Conservation (phyloP, 1,140 invertebrate species). For the Meteorus sp. region DNA sequence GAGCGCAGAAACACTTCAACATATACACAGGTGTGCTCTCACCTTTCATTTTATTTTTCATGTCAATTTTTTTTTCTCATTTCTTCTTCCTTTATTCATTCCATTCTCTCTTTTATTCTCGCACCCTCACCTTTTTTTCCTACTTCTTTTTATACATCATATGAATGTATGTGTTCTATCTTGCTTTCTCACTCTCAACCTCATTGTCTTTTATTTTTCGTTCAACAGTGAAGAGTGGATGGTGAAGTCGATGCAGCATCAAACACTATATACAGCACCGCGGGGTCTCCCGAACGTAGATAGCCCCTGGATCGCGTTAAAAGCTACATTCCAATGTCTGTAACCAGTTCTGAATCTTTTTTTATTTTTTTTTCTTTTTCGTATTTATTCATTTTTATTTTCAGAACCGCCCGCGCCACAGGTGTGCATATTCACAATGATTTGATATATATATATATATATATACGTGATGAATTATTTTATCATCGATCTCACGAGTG, state of each 20-base stretch:
- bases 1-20: too few relatives aligned
- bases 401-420: slow-evolving; percentile 26
- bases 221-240: too few relatives aligned
- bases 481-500: too few relatives aligned
- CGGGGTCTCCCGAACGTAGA: slow-evolving; percentile 21
- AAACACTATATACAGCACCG: slow-evolving; percentile 17
- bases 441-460: too few relatives aligned
- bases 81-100: slow-evolving; percentile 3
- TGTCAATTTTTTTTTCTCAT: background rate
- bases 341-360: slow-evolving; percentile 42
- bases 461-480: too few relatives aligned
- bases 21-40: slow-evolving; percentile 13
- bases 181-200: too few relatives aligned
- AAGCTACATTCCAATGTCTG: slow-evolving; percentile 39
- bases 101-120: slow-evolving; percentile 1
- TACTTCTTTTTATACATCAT: too few relatives aligned
- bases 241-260: slow-evolving; percentile 8
- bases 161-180: too few relatives aligned
- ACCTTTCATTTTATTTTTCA: slow-evolving; percentile 5
- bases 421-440: slow-evolving; percentile 6
- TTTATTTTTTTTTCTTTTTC: too few relatives aligned
- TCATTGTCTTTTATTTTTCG: too few relatives aligned
- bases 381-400: too few relatives aligned
- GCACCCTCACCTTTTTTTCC: too few relatives aligned
- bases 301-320: slow-evolving; percentile 30